Evolutionary conservation across 2,888 invertebrate genomes (phyloP).

Genomic region (Limenitis camilla): DNA sequence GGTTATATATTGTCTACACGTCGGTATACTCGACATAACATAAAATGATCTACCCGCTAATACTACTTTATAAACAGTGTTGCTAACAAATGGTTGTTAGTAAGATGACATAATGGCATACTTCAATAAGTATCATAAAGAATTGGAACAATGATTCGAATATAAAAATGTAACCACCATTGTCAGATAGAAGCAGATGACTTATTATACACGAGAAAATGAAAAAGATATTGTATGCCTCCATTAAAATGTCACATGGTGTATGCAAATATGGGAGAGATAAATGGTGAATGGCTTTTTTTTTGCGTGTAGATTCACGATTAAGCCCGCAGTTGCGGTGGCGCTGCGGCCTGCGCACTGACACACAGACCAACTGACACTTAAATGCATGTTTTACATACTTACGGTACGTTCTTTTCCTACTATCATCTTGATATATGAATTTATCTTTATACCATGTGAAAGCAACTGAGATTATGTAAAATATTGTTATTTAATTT

Average conservation of each 20-base stretch:
- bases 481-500: neutral
- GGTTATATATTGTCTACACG: too few species aligned
- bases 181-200: constrained; percentile 17
- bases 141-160: constrained; percentile 4
- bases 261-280: constrained; percentile 26
- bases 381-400: constrained; percentile 29
- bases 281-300: constrained; percentile 24
- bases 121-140: too few species aligned
- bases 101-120: too few species aligned
- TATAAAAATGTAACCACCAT: constrained; percentile 11
- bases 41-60: too few species aligned
- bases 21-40: too few species aligned
- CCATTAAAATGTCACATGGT: constrained; percentile 27
- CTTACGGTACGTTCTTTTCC: constrained; percentile 5
- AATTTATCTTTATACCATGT: constrained; percentile 6
- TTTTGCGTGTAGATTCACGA: constrained; percentile 26
- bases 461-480: neutral
- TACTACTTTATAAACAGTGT: too few species aligned
- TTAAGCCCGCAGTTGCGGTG: constrained; percentile 18
- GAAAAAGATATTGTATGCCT: constrained; percentile 22
- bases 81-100: too few species aligned
- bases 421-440: constrained; percentile 1
- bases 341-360: constrained; percentile 23
- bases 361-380: constrained; percentile 29
- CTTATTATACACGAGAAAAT: constrained; percentile 21